A percentile compares a stretch with the other conserved stretches of the same genome.
phyloP scores from a whole-genome alignment of 2,888 invertebrate species.

The Drosophila mayaguana region DNA sequence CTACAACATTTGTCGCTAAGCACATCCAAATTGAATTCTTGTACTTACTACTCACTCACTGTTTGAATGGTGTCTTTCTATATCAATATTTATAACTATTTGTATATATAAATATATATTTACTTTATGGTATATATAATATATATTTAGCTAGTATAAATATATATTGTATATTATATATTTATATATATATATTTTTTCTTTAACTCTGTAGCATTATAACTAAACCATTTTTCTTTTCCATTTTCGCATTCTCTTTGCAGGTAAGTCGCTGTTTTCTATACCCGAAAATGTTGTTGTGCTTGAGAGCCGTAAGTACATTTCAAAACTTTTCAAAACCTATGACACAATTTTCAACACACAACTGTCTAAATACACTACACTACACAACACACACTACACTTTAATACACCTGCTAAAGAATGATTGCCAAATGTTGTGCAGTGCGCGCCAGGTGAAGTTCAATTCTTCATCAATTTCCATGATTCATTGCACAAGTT shows the following conservation, averaged over 20 bases:
- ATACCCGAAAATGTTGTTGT: slow-evolving; percentile 81
- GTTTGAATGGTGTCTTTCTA: slow-evolving; percentile 64
- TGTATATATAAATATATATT: slow-evolving; percentile 14
- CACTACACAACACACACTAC: slow-evolving; percentile 6
- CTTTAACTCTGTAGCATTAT: slow-evolving; percentile 17
- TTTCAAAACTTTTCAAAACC: slow-evolving; percentile 49
- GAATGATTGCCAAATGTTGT: slow-evolving; percentile 25
- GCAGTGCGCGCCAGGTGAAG: not conserved
- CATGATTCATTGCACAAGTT: not conserved
- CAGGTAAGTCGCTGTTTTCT: slow-evolving; percentile 80
- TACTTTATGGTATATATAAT: not conserved
- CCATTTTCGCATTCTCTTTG: slow-evolving; percentile 35
- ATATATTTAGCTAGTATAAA: slow-evolving; percentile 11
- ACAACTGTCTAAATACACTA: slow-evolving; percentile 15
- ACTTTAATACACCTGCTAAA: slow-evolving; percentile 23
- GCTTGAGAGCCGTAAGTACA: slow-evolving; percentile 80
- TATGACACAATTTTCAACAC: slow-evolving; percentile 48
- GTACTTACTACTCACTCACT: slow-evolving; percentile 78
- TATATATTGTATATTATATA: not conserved
- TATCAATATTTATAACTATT: slow-evolving; percentile 6
- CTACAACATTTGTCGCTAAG: slow-evolving; percentile 79
- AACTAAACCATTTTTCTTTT: slow-evolving; percentile 37
- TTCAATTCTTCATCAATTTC: not conserved
- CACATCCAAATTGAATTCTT: slow-evolving; percentile 70
- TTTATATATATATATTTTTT: slow-evolving; percentile 17